Evolutionary conservation across 2,113 vertebrate genomes (phyloP), one percentile per base, ranked within the genome.

Genomic region (Eolophus roseicapilla): DNA sequence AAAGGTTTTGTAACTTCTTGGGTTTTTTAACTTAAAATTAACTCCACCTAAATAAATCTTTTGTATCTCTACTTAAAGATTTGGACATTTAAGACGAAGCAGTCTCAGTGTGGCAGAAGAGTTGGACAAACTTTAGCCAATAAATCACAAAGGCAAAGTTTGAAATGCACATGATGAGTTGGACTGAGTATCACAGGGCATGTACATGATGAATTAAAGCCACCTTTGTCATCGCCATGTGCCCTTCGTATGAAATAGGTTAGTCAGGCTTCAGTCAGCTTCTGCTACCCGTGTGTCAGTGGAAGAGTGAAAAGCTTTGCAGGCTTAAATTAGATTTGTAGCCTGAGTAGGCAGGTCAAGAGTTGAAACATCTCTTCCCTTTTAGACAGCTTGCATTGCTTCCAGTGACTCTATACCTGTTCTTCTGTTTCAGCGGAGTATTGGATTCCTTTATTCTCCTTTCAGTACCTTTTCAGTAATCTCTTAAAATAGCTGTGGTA

Each of bases 381-480:
- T 82, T 29, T 10, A 3, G 31, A 2, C 21, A 28, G 71, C 63
- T 85, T 68, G 43, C 3, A 1, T 73, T 74, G 84, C 67, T 67
- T 50, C 55, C 68, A 35, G 93, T 16, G 63, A 88, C 85, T 94
- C 63, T 81, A 68, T 71, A 88, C 76, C 85, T 59, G 55, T 43
- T 93, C 88, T 94, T 93, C 55, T 60, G 24, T 96, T 96, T 81
- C 93, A 46, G 12, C 15, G 0, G 25, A 33, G 82, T 70, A 63
- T 92, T 31, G 11, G 50, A 46, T 96, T 88, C 79, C 92, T 74
- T 73, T 80, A n/a, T 69, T 83, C 68, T 83, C 55, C 13, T 49
- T 77, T 41, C 64, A 83, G 0, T 68, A 68, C 41, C 80, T 88
- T 71, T 83, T 55, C 77, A 55, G 31, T 7, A 53, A 67, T 55